Evolutionary conservation across 2,888 invertebrate genomes (phyloP), one percentile per base, ranked within the genome.

Genomic region (Eupsilia transversa): DNA sequence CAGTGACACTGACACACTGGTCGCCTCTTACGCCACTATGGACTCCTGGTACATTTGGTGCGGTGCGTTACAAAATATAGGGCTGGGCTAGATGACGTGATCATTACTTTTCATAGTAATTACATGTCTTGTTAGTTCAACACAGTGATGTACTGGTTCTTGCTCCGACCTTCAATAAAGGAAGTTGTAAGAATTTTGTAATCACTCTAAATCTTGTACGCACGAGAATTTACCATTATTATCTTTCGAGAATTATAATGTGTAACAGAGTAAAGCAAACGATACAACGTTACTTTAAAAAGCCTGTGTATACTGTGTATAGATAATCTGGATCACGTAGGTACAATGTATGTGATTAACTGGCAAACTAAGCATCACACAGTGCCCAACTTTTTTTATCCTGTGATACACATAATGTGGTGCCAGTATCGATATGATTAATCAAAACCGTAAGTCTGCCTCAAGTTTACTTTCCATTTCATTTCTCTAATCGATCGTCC

Each of bases 181-280:
- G 82, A 74, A 81, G 33, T 23, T 76, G 52, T 46, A 54, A 82
- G 30, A 75, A 33, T 63, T 35, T 76, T 20, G 30, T 59, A 76
- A 75, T 49, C 33, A 9, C 46, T 61, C 54, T 27, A 61, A 61
- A 72, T 80, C 35, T 54, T 60, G 1, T 2, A 20, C 3, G n/a
- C n/a, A 41, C 23, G 17, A 74, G 27, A 30, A 52, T 1, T 41
- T 38, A 33, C 7, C 27, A n/a, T 20, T 30, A 23, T 23, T 52
- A 70, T 71, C 12, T 52, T 52, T n/a, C 30, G 4, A 52, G 41
- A n/a, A 54, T 33, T 46, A 27, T 27, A 17, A 54, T 38, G 6
- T n/a, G 14, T 46, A 14, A 35, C 23, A 30, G n/a, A 59, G 12
- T 17, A 43, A 46, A 49, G 38, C 20, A 20, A 46, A 56, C 17